Base-by-base conservation (phyloP, 2,113 vertebrate genomes). In the Barbus barbus region DNA sequence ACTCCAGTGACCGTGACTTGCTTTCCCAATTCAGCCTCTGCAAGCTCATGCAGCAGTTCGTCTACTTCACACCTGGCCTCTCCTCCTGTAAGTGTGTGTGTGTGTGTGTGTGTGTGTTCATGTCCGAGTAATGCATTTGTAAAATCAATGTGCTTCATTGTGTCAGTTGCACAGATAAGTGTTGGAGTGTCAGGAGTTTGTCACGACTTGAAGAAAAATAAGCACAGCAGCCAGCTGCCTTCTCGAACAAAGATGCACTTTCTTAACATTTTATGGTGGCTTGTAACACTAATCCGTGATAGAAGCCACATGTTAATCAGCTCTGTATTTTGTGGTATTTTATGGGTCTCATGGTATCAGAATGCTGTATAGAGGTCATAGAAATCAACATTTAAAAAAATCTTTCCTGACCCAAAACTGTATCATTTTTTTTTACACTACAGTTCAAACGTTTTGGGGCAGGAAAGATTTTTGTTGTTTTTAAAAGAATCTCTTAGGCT, bases 31-130 rank as follows among this genome's bases (percentile, higher is more conserved):
- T 99, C 97, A 1, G 96, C 95, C 9, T 99, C 98, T 0, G 97
- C 96, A 85, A 99, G 97, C 90, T 99, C 97, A 61, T 99, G 97
- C 87, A 98, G 97, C 94, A 99, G 97, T 91, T 99, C 97, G 12
- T 98, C 97, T 83, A 97, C 97, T 5, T 99, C 98, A 44, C 98
- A 99, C 90, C 93, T 98, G 28, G 97, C 97, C 41, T 99, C 98
- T 16, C 97, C 97, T 7, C 97, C 97, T 13, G 98, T 99, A 93
- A 93, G 96, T 86, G 58, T 53, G 26, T 67, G 31, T 75, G 38
- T 74, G 26, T 75, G 38, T 74, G 26, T 73, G 36, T 38, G 36
- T 38, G 26, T 74, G 31, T 75, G 38, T 74, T 20, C 7, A 18
- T 75, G 13, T 63, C 58, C 7, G 6, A 5, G 20, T 41, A n/a